Base-by-base conservation (phyloP, 1,140 invertebrate species). In the Oedothorax gibbosus region DNA sequence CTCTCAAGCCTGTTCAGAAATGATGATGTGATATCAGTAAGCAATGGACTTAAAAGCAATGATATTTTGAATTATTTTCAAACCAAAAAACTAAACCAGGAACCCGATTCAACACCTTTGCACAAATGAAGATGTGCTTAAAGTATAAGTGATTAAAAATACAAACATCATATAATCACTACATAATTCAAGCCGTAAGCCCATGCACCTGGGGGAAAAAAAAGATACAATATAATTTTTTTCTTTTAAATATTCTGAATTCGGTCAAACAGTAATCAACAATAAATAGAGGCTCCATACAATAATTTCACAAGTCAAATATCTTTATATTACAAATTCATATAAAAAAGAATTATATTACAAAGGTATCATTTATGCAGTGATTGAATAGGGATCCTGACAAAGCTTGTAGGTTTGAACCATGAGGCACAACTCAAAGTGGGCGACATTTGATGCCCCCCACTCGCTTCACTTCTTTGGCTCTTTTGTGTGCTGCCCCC, bases 41-140 rank as follows among this genome's bases (percentile, higher is more conserved):
- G 81, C 71, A 84, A 84, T 84, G 81, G 69, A 76, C 54, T 75
- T 84, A 84, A 84, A 84, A 84, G 81, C 71, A 73, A 84, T 84
- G 81, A 84, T 72, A 76, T 62, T 53, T 53, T 57, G 35, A 35
- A 53, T 79, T 65, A 21, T 84, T 35, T 73, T 54, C 35, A 64
- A 82, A 84, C 54, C 81, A 69, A 84, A 66, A 79, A 66, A 64
- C 69, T 72, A 75, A 84, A 84, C 81, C 60, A 84, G 81, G 81
- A 84, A 84, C 72, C 65, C n/a, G 51, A 35, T 81, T 54, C 56
- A 71, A 71, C 68, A 65, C 56, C 51, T 64, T 65, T 71, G 14
- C 54, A 53, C 8, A 51, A 62, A 51, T 12, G 35, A 62, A 62
- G 49, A 62, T 76, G 50, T n/a, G 21, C n/a, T 54, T 53, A 18